Conservation (phyloP, 92 coral and sea anemone genomes). For the Zoanthus gigantus region DNA sequence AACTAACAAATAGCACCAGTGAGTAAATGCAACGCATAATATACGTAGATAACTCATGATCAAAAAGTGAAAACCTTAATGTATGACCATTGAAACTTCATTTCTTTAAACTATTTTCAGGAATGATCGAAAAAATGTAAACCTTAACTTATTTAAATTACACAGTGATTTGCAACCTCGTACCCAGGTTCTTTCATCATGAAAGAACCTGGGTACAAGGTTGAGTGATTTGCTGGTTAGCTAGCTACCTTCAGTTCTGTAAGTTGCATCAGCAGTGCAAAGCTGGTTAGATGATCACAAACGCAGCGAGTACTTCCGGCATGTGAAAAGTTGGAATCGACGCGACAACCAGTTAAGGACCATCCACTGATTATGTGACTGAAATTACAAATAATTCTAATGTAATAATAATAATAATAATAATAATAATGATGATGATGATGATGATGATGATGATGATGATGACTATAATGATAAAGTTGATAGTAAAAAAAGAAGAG, state of each 20-base stretch:
- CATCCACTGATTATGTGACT: constrained; percentile 53
- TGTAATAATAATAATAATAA: background rate
- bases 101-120: too few relatives aligned
- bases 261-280: constrained; percentile 82
- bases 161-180: background rate
- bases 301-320: constrained; percentile 70
- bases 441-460: background rate
- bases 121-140: too few relatives aligned
- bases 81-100: too few relatives aligned
- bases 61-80: too few relatives aligned
- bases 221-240: background rate
- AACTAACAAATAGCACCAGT: too few relatives aligned
- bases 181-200: background rate
- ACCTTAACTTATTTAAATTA: too few relatives aligned
- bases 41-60: too few relatives aligned
- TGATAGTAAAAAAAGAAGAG: too few relatives aligned
- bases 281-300: constrained; percentile 82
- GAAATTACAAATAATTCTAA: background rate
- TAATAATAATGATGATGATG: background rate
- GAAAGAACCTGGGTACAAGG: background rate
- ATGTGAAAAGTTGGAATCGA: constrained; percentile 52
- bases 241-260: constrained; percentile 39
- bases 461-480: background rate
- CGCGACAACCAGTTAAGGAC: constrained; percentile 80
- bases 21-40: too few relatives aligned